Evolutionary conservation across 2,113 vertebrate genomes (phyloP), one percentile per base, ranked within the genome.

Genomic region (Lagenorhynchus albirostris): DNA sequence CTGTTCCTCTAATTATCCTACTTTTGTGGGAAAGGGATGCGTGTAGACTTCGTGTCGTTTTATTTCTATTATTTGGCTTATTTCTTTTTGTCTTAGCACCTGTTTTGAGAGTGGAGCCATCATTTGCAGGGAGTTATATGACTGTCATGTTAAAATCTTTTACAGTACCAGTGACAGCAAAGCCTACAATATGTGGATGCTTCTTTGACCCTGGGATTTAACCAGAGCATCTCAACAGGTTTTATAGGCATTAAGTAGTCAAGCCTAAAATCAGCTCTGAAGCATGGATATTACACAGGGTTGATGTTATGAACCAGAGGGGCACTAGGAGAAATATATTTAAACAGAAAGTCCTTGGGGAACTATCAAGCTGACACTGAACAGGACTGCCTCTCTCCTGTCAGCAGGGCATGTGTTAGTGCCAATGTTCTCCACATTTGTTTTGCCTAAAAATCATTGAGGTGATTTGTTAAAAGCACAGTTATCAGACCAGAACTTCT

Each of bases 191-290:
- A 94, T 82, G 82, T 68, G 47, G 76, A 77, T 93, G 63, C 10
- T 96, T 80, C 41, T 7, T 94, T 97, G 89, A 92, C 55, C 73
- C 73, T 38, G 33, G 91, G 94, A 95, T 96, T 97, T 91, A 83
- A 83, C 62, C 23, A 31, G 67, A 86, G 76, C n/a, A 95, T 91
- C 85, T 96, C 86, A 63, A 21, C 33, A 94, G 62, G 62, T 97
- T 91, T 97, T 89, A 84, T 11, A 92, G 50, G 68, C 86, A 55
- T 97, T 94, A 97, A 94, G 81, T 60, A 96, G 68, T 86, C 86
- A 96, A 91, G 33, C 89, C 12, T 94, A 77, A 95, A 13, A 79
- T 91, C 47, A 93, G 47, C 70, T 89, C 53, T 79, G 41, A 91
- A 95, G 38, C 93, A 91, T 25, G 18, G n/a, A 71, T 82, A 73